phyloP scores from a whole-genome alignment of 2,113 vertebrate genomes.

The Loxodonta africana region DNA sequence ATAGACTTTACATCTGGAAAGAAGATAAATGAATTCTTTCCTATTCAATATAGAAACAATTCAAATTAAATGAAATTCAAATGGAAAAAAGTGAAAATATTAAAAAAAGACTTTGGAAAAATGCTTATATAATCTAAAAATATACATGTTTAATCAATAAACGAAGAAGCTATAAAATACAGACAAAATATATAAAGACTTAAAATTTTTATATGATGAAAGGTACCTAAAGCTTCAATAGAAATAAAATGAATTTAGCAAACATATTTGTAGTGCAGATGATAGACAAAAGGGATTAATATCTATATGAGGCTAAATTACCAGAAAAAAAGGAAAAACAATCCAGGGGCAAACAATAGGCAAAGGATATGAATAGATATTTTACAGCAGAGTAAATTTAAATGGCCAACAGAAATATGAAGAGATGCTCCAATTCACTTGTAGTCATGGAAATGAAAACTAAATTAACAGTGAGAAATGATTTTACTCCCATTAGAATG shows the following conservation, averaged over 20 bases:
- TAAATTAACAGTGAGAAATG: slow-evolving; percentile 42
- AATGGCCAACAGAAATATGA: background rate
- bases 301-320: background rate
- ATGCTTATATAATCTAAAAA: background rate
- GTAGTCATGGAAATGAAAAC: slow-evolving; percentile 43
- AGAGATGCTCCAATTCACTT: background rate
- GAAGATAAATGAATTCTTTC: background rate
- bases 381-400: background rate
- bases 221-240: background rate
- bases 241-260: background rate
- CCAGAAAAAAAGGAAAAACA: slow-evolving; percentile 29
- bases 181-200: background rate
- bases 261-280: slow-evolving; percentile 5
- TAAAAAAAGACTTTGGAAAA: background rate
- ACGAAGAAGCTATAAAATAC: background rate
- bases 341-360: background rate
- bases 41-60: background rate
- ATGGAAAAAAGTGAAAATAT: background rate
- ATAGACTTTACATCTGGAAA: background rate
- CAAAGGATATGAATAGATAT: background rate
- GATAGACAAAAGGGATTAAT: background rate
- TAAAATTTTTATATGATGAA: background rate
- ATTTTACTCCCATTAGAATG: slow-evolving; percentile 16
- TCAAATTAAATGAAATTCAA: background rate
- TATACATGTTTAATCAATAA: background rate